Conservation (phyloP, 2,888 invertebrate species). For the Xiphydria camelus region DNA sequence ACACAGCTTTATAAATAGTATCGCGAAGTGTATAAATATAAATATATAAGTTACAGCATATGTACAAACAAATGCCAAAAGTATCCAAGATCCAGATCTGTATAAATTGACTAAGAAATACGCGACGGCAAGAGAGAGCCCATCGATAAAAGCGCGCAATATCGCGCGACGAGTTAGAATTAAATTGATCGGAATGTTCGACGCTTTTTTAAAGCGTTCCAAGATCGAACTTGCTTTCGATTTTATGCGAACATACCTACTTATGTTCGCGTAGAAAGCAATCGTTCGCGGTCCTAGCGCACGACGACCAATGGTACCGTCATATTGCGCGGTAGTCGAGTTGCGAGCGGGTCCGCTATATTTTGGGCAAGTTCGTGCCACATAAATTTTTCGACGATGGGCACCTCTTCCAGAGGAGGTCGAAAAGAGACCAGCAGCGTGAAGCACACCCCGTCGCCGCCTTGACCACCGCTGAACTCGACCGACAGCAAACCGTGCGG, state of each 20-base stretch:
- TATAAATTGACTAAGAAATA: too few relatives aligned
- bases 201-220: neutral
- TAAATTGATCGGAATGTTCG: too few relatives aligned
- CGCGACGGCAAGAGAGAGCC: too few relatives aligned
- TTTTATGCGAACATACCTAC: neutral
- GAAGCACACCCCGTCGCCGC: slow-evolving; percentile 78
- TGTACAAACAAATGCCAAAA: too few relatives aligned
- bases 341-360: slow-evolving; percentile 69
- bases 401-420: slow-evolving; percentile 83
- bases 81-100: too few relatives aligned
- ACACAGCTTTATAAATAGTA: too few relatives aligned
- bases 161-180: too few relatives aligned
- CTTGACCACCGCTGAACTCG: slow-evolving; percentile 66
- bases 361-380: slow-evolving; percentile 82
- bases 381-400: slow-evolving; percentile 83
- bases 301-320: slow-evolving; percentile 83
- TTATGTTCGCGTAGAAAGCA: neutral
- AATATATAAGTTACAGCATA: too few relatives aligned
- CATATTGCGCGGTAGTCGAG: slow-evolving; percentile 75
- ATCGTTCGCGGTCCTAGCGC: too few relatives aligned
- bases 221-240: neutral
- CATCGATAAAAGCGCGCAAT: too few relatives aligned
- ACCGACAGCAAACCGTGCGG: slow-evolving; percentile 80
- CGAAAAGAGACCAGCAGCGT: slow-evolving; percentile 83
- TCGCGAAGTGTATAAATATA: too few relatives aligned